A percentile compares a stretch with the other conserved stretches of the same genome.
These are phyloP conservation scores for Ficedula albicollis DNA, from an alignment of 2,797 vertebrate species.

Conservation along the genomic window DNA sequence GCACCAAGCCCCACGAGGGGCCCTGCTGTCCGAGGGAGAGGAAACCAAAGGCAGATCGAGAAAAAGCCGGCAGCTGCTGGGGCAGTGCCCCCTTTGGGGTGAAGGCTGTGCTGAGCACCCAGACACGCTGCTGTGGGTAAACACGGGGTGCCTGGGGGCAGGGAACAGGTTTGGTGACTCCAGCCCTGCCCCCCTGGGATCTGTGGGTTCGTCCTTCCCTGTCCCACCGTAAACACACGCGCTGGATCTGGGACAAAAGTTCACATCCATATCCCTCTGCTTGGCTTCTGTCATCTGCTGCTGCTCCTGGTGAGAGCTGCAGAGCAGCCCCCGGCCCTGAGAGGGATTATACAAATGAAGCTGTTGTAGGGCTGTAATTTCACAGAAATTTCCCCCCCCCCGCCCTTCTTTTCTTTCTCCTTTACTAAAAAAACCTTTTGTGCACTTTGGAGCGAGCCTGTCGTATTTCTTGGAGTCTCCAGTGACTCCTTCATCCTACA, in stretches of 20 bases:
- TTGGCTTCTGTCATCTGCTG: not conserved
- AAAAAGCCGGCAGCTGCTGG: not conserved
- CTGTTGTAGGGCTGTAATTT: not conserved
- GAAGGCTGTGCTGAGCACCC: not conserved
- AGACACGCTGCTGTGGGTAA: not conserved
- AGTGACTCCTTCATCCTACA: slow-evolving; percentile 44
- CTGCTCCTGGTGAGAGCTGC: not conserved
- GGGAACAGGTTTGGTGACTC: not conserved
- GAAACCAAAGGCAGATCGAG: not conserved
- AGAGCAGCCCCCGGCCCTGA: not conserved
- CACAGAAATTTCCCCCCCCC: not conserved
- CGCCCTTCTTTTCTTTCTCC: not conserved
- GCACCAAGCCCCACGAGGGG: fast-evolving
- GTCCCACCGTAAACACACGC: fast-evolving
- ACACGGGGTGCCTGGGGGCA: not conserved
- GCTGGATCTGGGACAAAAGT: not conserved
- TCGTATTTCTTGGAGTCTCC: slow-evolving; percentile 29
- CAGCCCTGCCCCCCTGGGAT: not conserved
- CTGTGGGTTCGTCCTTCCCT: not conserved
- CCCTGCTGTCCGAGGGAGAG: fast-evolving
- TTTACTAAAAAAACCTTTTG: not conserved
- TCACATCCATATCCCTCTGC: fast-evolving
- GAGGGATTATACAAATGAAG: not conserved
- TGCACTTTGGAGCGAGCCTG: not conserved
- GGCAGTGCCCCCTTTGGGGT: not conserved